A percentile compares a stretch with the other conserved stretches of the same genome.
These are phyloP conservation scores for Chroicocephalus ridibundus DNA, from an alignment of 2,113 vertebrate species.

Conservation along the genomic window DNA sequence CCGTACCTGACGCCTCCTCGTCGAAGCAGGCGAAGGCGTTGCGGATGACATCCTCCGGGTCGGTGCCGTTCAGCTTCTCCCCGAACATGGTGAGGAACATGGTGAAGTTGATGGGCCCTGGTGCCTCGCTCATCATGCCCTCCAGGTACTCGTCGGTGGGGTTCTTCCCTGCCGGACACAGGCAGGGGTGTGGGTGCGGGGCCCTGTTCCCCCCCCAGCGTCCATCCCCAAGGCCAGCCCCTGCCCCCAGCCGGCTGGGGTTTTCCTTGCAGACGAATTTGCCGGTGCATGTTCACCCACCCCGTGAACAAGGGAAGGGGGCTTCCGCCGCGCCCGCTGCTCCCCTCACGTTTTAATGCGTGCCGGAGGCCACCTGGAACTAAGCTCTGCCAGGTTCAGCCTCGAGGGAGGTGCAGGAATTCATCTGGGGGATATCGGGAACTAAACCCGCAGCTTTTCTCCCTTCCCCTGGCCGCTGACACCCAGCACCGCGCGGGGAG, in stretches of 20 bases:
- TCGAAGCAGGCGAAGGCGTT: slow-evolving; percentile 98
- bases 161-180: slow-evolving; percentile 87
- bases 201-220: neutral
- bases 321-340: neutral
- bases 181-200: neutral
- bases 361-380: neutral
- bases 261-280: neutral
- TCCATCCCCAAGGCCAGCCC: neutral
- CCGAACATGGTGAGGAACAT: slow-evolving; percentile 99
- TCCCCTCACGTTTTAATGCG: rapidly evolving
- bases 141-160: slow-evolving; percentile 97
- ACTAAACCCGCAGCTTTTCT: neutral
- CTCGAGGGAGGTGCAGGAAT: neutral
- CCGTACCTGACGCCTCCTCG: slow-evolving; percentile 90
- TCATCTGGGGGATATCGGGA: neutral
- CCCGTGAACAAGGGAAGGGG: rapidly evolving
- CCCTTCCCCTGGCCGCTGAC: rapidly evolving
- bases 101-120: slow-evolving; percentile 98
- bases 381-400: neutral
- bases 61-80: slow-evolving; percentile 95
- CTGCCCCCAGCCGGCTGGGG: too few species aligned
- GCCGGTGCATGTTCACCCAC: neutral
- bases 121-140: slow-evolving; percentile 98
- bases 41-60: slow-evolving; percentile 96
- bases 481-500: neutral